Base-by-base conservation (phyloP, 2,888 invertebrate species). In the Cheilosia variabilis region DNA sequence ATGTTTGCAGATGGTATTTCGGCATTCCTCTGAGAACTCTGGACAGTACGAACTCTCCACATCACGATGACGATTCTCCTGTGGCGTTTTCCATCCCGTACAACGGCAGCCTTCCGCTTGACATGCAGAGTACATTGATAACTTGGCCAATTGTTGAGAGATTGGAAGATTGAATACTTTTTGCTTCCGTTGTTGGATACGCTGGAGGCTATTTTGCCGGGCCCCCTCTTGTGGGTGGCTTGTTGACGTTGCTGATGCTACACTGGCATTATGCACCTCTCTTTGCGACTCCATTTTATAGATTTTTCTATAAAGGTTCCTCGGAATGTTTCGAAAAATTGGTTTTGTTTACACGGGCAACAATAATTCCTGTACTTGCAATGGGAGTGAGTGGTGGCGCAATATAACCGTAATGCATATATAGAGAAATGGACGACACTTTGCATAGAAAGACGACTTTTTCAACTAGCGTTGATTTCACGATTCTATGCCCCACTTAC, bases 21-120 rank as follows among this genome's bases (percentile, higher is more conserved):
- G 93, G 90, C 98, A 98, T 0, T 96, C 96, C 90, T 97, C 97
- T 41, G 94, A 94, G 88, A 96, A 95, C 86, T 94, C 95, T 0
- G 93, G 93, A 73, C 91, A 91, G 65, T 91, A 91, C 77, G 93
- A 93, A 15, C 93, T 90, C 24, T 93, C 93, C 88, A 94, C 95
- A 24, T 93, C 93, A 75, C 93, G 93, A 55, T 93, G 92, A 22
- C 93, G 92, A 81, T 92, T 93, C n/a, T 93, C 92, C 7, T 94
- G 94, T 0, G 95, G 95, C 45, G 96, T 95, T 91, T 97, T 97
- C 97, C 97, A 98, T 0, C 98, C 97, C 90, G 95, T 96, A 91
- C 98, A 98, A 78, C 94, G 95, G 92, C 98, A 98, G 2, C 52
- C 62, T 19, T 93, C 82, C 4, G 77, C 83, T 83, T 90, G 89